Base-by-base conservation (phyloP, 2,888 invertebrate genomes). In the Hydroisotoma schaefferi region DNA sequence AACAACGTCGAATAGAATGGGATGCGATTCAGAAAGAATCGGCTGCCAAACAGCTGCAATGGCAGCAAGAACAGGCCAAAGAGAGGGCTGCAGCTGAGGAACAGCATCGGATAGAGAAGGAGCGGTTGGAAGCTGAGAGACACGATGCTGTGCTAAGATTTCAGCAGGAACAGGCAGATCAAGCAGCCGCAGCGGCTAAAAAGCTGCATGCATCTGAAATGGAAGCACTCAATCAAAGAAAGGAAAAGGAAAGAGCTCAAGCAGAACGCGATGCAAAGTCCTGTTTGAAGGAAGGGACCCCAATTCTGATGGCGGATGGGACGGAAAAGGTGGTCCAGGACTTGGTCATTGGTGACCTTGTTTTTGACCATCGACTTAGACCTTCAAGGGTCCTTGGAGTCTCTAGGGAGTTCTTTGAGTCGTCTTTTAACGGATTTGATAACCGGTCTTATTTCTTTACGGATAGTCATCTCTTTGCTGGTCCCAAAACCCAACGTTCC, bases 351-450 rank as follows among this genome's bases (percentile, higher is more conserved):
- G 67, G 65, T 12, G 67, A 67, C n/a, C 18, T 63, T 18, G 12
- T 67, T 5, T 18, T 67, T 2, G 67, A 67, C 49, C 52, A 49
- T 15, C 44, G 65, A 18, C 22, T 67, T 2, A 25, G 54, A 2
- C 59, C 60, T 3, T 49, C 48, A 0, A 29, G 12, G 6, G 63
- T 67, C 10, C 3, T 63, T n/a, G 65, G 64, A 26, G 29, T 49
- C 0, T 15, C 54, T 0, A 22, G 49, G 1, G 55, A 61, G 37
- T 64, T 58, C 22, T 10, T 67, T 0, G 1, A 40, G 20, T 8
- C 27, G 37, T 3, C 26, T 2, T 65, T 64, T 40, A 62, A 62
- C 27, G 67, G 67, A 4, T 65, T 67, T 59, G 58, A 53, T 0
- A 4, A 55, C 1, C 46, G 46, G 0, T 3, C 53, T 0, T 43